phyloP scores from a whole-genome alignment of 2,888 invertebrate species.

The Parochlus steinenii region DNA sequence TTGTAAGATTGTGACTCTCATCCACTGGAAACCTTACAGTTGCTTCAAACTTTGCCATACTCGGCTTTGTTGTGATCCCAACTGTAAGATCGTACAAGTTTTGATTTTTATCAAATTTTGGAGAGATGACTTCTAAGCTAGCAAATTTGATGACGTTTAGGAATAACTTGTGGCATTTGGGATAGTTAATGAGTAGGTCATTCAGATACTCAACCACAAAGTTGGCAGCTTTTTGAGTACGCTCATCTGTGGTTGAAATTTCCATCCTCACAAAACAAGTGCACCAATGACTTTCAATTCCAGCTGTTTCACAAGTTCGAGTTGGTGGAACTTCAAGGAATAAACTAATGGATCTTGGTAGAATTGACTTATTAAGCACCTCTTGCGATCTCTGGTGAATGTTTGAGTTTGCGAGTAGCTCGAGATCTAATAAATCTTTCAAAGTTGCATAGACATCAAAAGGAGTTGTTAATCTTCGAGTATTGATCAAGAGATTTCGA shows the following conservation, averaged over 20 bases:
- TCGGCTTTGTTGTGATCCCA: constrained; percentile 33
- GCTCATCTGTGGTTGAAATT: constrained; percentile 34
- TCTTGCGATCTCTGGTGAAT: constrained; percentile 26
- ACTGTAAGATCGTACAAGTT: constrained; percentile 29
- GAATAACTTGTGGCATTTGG: constrained; percentile 46
- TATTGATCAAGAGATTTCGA: constrained; percentile 46
- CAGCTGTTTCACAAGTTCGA: constrained; percentile 61
- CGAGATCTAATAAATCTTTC: constrained; percentile 36
- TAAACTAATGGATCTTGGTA: constrained; percentile 51
- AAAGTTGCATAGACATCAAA: constrained; percentile 73
- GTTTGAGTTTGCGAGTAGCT: constrained; percentile 27
- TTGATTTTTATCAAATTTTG: constrained; percentile 23
- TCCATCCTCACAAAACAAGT: constrained; percentile 57
- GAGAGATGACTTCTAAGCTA: constrained; percentile 7
- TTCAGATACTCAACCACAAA: constrained; percentile 51
- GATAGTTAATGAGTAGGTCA: constrained; percentile 36
- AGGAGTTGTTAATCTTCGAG: constrained; percentile 58
- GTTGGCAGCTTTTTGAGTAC: constrained; percentile 39
- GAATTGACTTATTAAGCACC: constrained; percentile 25
- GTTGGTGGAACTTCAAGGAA: constrained; percentile 53
- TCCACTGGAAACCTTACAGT: constrained; percentile 40
- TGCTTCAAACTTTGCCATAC: constrained; percentile 51
- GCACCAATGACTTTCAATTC: constrained; percentile 74
- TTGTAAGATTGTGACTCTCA: constrained; percentile 41
- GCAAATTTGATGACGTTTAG: constrained; percentile 35